These are phyloP conservation scores for Aporrectodea caliginosa DNA, from an alignment of 1,140 invertebrate genomes.

Conservation along the genomic window DNA sequence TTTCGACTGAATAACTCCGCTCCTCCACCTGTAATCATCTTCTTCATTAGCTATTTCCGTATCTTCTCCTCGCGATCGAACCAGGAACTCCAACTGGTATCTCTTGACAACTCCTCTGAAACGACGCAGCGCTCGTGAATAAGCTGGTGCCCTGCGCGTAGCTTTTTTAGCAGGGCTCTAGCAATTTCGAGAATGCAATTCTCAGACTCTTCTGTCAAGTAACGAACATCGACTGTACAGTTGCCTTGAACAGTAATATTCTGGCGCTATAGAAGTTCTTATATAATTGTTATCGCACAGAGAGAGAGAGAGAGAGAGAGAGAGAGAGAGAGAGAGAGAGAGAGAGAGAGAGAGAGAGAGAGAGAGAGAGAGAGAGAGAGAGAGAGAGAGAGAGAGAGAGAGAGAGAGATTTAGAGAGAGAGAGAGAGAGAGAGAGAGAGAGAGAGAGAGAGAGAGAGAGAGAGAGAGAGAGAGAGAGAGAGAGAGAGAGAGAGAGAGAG, in stretches of 20 bases:
- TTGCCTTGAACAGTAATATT: background rate
- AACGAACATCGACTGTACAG: too few relatives aligned
- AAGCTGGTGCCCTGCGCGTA: too few relatives aligned
- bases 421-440: conserved; percentile 1
- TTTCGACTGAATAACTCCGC: too few relatives aligned
- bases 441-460: conserved; percentile 1
- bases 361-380: background rate
- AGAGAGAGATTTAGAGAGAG: background rate
- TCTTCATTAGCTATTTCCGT: too few relatives aligned
- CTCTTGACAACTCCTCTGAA: too few relatives aligned
- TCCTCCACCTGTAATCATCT: too few relatives aligned
- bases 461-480: background rate
- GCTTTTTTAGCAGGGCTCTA: background rate
- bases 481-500: background rate
- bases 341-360: background rate
- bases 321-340: background rate
- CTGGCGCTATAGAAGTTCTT: background rate
- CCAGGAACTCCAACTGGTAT: background rate
- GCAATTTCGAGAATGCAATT: background rate
- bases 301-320: background rate
- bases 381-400: conserved; percentile 1
- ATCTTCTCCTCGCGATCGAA: too few relatives aligned
- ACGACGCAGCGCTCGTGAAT: too few relatives aligned
- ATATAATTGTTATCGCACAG: background rate
- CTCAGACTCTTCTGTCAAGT: background rate